Evolutionary conservation across 2,797 vertebrate genomes (phyloP), one percentile per base, ranked within the genome.

Genomic region (Manis crassicaudata): DNA sequence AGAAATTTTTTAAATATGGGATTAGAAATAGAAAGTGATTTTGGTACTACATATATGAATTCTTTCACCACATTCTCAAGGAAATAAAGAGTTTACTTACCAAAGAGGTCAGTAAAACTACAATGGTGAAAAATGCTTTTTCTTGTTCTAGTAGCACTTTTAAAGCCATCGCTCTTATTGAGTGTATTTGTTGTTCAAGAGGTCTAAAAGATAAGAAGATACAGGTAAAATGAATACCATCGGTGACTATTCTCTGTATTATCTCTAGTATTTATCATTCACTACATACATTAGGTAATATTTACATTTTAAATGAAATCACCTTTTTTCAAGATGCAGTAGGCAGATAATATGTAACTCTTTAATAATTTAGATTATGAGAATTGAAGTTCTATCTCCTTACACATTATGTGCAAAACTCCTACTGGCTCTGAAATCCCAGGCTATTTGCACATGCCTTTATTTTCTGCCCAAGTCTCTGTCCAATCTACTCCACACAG

Each of bases 71-170:
- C 3, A 25, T 73, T 88, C 27, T 62, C 43, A 85, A 8, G 32
- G 76, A 54, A 29, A 29, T 7, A 35, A 88, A 2, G 32, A 20
- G 80, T 92, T 87, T 94, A 98, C 98, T 98, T 98, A 99, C 99
- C 98, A 98, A 94, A 97, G 76, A 98, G 18, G 92, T 80, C 14
- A 99, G 90, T 6, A 99, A 68, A 94, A 98, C 88, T 8, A 97
- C 0, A 4, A 98, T 4, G 35, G 97, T 90, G 88, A 98, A 97
- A 86, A 98, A 6, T 40, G 40, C 40, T 50, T 93, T 98, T 95
- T 97, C 93, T 89, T 94, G 94, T 90, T 82, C 85, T 73, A 86
- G 95, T 12, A 92, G 96, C 63, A 77, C 60, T 95, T 96, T 96
- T 25, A 81, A 72, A 75, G 97, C 98, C 98, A 99, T 99, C 89